Conservation (phyloP, 2,888 invertebrate species). For the Boloria selene region DNA sequence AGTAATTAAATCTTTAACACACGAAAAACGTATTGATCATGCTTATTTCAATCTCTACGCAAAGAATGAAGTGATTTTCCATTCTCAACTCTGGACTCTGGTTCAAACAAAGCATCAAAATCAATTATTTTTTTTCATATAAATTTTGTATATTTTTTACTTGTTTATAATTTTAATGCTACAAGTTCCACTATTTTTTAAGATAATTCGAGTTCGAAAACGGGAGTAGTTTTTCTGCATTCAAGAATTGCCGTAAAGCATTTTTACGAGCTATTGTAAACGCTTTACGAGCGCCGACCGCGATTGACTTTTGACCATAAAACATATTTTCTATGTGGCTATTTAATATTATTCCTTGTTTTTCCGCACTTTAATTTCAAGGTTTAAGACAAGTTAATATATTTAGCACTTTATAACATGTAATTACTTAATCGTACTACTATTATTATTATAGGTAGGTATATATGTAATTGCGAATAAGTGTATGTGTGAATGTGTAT, state of each 20-base stretch:
- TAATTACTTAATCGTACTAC: neutral
- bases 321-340: conserved; percentile 69
- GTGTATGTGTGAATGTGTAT: no score
- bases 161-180: neutral
- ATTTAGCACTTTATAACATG: neutral
- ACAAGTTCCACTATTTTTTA: neutral
- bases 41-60: no score
- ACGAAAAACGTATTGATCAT: no score
- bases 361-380: conserved; percentile 31
- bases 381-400: conserved; percentile 5
- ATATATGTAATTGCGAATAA: no score
- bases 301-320: conserved; percentile 76
- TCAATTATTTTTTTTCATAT: no score
- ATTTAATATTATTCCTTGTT: conserved; percentile 41
- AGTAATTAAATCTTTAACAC: neutral
- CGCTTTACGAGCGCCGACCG: conserved; percentile 59
- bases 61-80: no score
- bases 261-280: conserved; percentile 75
- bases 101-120: no score
- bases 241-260: conserved; percentile 58
- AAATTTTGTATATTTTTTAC: no score
- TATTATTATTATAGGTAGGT: neutral
- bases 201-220: conserved; percentile 22
- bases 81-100: no score
- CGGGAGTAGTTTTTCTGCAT: conserved; percentile 42